Conservation (phyloP, 2,888 invertebrate genomes). For the Limulus polyphemus region DNA sequence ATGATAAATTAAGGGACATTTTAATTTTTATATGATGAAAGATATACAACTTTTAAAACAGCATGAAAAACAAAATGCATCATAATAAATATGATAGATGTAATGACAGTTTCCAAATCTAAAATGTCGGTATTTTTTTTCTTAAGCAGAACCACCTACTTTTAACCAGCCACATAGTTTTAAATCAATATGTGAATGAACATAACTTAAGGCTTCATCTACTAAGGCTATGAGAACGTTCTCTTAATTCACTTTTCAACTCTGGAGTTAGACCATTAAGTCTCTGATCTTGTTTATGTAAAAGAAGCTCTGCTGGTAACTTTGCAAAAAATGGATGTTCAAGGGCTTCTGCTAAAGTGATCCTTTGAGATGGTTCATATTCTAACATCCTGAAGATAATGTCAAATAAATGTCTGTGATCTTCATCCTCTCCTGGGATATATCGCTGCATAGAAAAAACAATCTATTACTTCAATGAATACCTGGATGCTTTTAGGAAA, state of each 20-base stretch:
- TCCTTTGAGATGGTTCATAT: conserved; percentile 83
- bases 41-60: no score
- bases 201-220: conserved; percentile 7
- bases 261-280: conserved; percentile 5
- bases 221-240: conserved; percentile 19
- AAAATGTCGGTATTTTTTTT: no score
- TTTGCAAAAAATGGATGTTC: conserved; percentile 85
- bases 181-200: no score
- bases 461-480: no score
- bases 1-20: no score
- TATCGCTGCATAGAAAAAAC: conserved; percentile 8
- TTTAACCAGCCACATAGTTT: no score
- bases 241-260: conserved; percentile 1
- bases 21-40: no score
- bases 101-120: no score
- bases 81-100: no score
- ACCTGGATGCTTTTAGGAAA: not conserved
- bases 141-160: no score
- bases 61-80: no score
- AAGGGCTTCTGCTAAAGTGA: conserved; percentile 75
- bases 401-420: conserved; percentile 86
- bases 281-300: conserved; percentile 5
- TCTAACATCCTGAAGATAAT: conserved; percentile 90
- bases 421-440: conserved; percentile 62
- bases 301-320: conserved; percentile 37